Percentiles rank a stretch among this genome's conserved stretches.
These are phyloP conservation scores for Ectemnius lituratus DNA, from an alignment of 2,888 invertebrate species.

Conservation along the genomic window DNA sequence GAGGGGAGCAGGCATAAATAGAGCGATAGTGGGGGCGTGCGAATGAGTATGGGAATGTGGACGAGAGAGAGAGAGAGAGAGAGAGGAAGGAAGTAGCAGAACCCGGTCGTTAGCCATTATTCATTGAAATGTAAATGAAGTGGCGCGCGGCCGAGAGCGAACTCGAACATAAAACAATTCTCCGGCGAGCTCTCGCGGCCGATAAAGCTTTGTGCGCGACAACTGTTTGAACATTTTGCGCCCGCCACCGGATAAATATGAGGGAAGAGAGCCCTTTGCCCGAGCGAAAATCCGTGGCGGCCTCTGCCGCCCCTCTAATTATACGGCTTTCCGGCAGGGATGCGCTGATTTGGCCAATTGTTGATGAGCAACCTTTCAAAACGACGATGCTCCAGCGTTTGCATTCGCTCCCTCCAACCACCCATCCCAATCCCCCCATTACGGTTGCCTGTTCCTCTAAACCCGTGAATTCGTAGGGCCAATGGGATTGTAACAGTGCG, in stretches of 20 bases:
- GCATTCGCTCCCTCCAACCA: not conserved
- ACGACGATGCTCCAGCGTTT: not conserved
- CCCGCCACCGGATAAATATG: slow-evolving; percentile 30
- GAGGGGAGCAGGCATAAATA: slow-evolving; percentile 10
- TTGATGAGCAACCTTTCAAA: slow-evolving; percentile 1
- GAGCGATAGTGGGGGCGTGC: too few species aligned
- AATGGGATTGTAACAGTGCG: not conserved
- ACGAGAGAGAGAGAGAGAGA: too few species aligned
- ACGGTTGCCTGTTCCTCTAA: not conserved
- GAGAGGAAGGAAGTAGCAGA: too few species aligned
- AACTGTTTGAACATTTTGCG: slow-evolving; percentile 23
- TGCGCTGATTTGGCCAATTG: not conserved
- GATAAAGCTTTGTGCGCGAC: slow-evolving; percentile 29
- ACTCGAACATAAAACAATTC: slow-evolving; percentile 38
- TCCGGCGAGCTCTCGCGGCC: not conserved
- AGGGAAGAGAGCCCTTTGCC: slow-evolving; percentile 18
- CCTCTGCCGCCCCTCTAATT: slow-evolving; percentile 1
- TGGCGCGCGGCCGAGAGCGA: slow-evolving; percentile 16
- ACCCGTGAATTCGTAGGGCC: not conserved
- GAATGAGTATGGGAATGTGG: too few species aligned
- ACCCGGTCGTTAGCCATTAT: slow-evolving; percentile 35
- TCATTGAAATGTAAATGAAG: slow-evolving; percentile 48
- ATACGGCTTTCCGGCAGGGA: slow-evolving; percentile 1
- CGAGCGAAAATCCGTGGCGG: slow-evolving; percentile 1
- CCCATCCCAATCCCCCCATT: not conserved